Evolutionary conservation across 1,140 invertebrate species (phyloP).

Genomic region (Galendromus occidentalis): DNA sequence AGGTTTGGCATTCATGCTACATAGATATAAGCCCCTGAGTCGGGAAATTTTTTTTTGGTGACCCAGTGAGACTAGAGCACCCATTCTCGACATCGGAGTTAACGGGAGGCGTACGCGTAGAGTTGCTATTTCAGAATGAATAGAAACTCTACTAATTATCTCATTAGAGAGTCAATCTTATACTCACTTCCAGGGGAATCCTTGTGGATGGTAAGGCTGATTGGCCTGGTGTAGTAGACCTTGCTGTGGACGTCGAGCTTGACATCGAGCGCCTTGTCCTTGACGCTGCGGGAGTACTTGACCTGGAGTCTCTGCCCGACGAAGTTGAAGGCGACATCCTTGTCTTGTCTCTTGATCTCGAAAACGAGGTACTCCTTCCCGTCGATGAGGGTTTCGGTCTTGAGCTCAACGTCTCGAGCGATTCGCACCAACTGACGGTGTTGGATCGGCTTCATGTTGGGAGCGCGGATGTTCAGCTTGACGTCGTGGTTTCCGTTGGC

Average conservation of each 20-base stretch:
- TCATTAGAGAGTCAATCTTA: neutral
- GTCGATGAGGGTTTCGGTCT: conserved; percentile 4
- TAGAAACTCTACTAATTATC: neutral
- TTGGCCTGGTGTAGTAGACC: neutral
- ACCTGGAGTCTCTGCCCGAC: neutral
- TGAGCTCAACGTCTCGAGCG: neutral
- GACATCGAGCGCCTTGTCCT: neutral
- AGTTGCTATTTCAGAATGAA: neutral
- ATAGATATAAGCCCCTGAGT: too few relatives aligned
- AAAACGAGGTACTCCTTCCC: conserved; percentile 5
- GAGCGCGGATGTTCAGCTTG: neutral
- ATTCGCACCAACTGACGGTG: neutral
- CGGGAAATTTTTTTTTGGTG: too few relatives aligned
- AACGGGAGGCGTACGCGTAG: too few relatives aligned
- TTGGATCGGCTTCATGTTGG: conserved; percentile 4
- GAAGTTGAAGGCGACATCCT: neutral
- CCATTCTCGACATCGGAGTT: too few relatives aligned
- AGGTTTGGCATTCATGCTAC: too few relatives aligned
- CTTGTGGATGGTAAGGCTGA: neutral
- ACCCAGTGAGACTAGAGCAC: too few relatives aligned
- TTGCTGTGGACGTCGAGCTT: conserved; percentile 4
- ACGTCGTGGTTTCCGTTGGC: neutral
- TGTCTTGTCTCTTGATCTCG: neutral
- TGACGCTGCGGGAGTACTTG: neutral
- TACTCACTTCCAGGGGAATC: conserved; percentile 9